Evolutionary conservation across 2,797 vertebrate species (phyloP).

Genomic region (Tachyglossus aculeatus): DNA sequence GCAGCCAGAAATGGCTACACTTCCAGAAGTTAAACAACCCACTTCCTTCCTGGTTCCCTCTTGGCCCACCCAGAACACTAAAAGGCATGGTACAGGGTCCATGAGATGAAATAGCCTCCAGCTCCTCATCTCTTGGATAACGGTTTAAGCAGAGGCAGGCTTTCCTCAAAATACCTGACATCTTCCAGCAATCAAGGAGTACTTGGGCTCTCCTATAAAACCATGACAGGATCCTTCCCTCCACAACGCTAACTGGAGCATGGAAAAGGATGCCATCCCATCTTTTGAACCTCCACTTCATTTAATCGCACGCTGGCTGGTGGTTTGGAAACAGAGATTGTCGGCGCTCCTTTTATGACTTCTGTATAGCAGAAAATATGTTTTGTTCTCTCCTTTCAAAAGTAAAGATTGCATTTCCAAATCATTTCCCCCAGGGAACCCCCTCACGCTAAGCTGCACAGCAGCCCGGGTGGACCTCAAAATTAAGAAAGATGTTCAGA

Average conservation of each 20-base stretch:
- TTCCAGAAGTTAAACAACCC: too few species aligned
- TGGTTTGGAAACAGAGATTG: constrained; percentile 43
- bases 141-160: too few species aligned
- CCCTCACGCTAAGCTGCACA: constrained; percentile 47
- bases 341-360: constrained; percentile 51
- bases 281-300: constrained; percentile 52
- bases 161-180: too few species aligned
- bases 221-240: constrained; percentile 32
- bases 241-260: constrained; percentile 31
- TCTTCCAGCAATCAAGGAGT: too few species aligned
- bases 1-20: too few species aligned
- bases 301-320: constrained; percentile 55
- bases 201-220: constrained; percentile 17
- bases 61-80: too few species aligned
- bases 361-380: constrained; percentile 53
- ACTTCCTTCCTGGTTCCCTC: too few species aligned
- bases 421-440: constrained; percentile 41
- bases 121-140: too few species aligned
- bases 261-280: constrained; percentile 30
- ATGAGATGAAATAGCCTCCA: too few species aligned
- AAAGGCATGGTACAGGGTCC: too few species aligned
- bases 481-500: constrained; percentile 68
- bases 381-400: constrained; percentile 57
- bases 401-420: constrained; percentile 63
- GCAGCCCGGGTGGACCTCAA: constrained; percentile 57